Conservation (phyloP, 2,113 vertebrate genomes). For the Oncorhynchus keta region DNA sequence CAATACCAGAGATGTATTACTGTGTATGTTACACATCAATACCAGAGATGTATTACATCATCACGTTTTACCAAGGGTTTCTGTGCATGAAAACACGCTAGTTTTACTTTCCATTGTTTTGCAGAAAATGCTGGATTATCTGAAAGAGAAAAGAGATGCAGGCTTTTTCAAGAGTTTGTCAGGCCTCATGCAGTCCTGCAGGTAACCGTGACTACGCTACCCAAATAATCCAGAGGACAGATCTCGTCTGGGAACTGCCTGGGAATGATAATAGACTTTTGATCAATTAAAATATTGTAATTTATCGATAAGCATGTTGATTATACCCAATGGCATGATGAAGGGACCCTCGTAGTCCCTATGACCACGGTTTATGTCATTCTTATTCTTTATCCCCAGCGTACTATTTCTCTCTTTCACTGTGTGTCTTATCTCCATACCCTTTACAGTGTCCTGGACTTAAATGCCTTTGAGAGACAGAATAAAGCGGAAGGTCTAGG, state of each 20-base stretch:
- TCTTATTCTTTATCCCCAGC: background rate
- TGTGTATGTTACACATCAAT: too few relatives aligned
- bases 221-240: background rate
- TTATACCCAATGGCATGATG: too few relatives aligned
- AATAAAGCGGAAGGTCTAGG: constrained; percentile 99
- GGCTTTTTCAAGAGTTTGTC: constrained; percentile 98
- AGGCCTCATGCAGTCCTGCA: constrained; percentile 97
- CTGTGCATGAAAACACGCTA: too few relatives aligned
- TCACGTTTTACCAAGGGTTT: too few relatives aligned
- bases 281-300: too few relatives aligned
- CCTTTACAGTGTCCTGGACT: constrained; percentile 86
- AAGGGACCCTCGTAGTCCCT: background rate
- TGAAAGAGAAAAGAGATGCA: constrained; percentile 95
- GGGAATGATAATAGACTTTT: too few relatives aligned
- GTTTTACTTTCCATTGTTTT: constrained; percentile 13
- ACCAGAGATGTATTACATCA: too few relatives aligned
- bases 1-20: too few relatives aligned
- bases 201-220: constrained; percentile 65
- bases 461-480: constrained; percentile 99
- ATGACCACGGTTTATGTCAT: background rate
- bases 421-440: background rate
- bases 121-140: constrained; percentile 97
- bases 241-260: background rate
- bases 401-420: background rate
- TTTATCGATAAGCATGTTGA: too few relatives aligned